These are phyloP conservation scores for Chlamydotis undulata DNA, from an alignment of 2,113 vertebrate genomes.

Conservation along the genomic window DNA sequence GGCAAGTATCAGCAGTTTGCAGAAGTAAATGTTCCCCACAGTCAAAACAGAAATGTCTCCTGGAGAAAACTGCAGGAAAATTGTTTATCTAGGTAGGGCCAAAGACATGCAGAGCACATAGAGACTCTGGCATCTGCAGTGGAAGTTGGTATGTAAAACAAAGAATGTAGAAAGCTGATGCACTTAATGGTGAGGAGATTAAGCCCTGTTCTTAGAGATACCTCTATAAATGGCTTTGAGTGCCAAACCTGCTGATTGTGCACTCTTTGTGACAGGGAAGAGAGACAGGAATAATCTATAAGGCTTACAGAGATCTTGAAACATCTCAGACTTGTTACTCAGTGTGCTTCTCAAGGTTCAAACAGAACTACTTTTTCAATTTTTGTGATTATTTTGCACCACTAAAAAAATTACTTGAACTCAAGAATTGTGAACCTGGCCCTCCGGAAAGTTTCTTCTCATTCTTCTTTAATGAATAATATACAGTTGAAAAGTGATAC, in stretches of 20 bases:
- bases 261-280: background rate
- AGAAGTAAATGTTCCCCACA: background rate
- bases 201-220: background rate
- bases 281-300: background rate
- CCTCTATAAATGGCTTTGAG: background rate
- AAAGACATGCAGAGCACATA: background rate
- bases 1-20: background rate
- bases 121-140: background rate
- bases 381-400: background rate
- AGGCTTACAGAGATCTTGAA: background rate
- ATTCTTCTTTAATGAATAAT: background rate
- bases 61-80: background rate
- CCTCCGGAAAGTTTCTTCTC: background rate
- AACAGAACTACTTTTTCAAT: background rate
- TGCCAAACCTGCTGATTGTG: background rate
- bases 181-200: background rate
- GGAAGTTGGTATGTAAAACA: background rate
- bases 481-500: background rate
- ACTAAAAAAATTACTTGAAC: background rate
- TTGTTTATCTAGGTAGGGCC: background rate
- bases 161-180: background rate
- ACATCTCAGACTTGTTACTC: background rate
- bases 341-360: background rate
- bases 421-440: background rate
- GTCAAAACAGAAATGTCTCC: background rate